Evolutionary conservation across 1,140 invertebrate genomes (phyloP).

Genomic region (Pachyrhynchus sulphureomaculatus): DNA sequence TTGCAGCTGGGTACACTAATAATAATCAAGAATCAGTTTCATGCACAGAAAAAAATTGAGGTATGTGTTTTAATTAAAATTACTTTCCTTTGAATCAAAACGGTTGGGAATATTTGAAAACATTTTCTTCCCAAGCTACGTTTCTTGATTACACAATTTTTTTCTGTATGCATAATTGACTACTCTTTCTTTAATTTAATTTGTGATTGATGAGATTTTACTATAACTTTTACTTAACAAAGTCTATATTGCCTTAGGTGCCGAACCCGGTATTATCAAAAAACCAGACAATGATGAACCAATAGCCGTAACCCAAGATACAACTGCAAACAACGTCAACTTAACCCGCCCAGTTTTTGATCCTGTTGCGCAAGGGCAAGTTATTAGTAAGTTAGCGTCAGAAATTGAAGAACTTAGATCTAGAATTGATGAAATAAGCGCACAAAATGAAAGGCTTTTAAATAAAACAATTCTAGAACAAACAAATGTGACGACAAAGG

Average conservation of each 20-base stretch:
- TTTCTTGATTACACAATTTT: too few relatives aligned
- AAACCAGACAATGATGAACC: slow-evolving; percentile 20
- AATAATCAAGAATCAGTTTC: too few relatives aligned
- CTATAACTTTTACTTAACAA: too few relatives aligned
- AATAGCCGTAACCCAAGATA: slow-evolving; percentile 2
- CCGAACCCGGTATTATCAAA: background rate
- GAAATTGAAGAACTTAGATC: slow-evolving; percentile 46
- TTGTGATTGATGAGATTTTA: too few relatives aligned
- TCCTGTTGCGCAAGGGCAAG: slow-evolving; percentile 39
- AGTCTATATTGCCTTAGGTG: slow-evolving; percentile 3
- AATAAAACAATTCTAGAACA: slow-evolving; percentile 27
- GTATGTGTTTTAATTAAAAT: too few relatives aligned
- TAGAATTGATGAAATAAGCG: slow-evolving; percentile 41
- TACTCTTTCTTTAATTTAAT: too few relatives aligned
- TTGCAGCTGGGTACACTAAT: too few relatives aligned
- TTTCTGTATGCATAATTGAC: too few relatives aligned
- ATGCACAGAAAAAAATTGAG: too few relatives aligned
- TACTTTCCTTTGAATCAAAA: too few relatives aligned
- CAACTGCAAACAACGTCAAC: background rate
- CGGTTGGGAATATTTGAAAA: too few relatives aligned
- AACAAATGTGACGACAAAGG: slow-evolving; percentile 13
- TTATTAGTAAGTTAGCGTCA: slow-evolving; percentile 44
- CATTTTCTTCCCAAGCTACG: too few relatives aligned
- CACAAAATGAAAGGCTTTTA: slow-evolving; percentile 45
- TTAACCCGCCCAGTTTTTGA: slow-evolving; percentile 18